Base-by-base conservation (phyloP, 2,797 vertebrate genomes). In the Chromis chromis region DNA sequence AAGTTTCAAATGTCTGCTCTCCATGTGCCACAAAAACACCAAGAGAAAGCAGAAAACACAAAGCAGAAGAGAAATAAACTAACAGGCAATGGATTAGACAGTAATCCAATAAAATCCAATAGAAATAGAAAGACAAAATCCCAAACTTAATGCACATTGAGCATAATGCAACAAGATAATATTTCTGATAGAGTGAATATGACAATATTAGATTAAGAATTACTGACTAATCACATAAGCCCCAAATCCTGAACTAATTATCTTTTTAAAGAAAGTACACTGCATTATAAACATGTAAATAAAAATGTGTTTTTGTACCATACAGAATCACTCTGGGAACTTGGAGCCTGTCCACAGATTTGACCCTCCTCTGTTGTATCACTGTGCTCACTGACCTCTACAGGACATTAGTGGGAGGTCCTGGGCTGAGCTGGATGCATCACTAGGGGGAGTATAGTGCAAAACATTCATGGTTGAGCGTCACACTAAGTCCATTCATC, bases 361-460 rank as follows among this genome's bases (percentile, higher is more conserved):
- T 25, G 44, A 59, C 22, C 12, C 13, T 25, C 24, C 22, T 56
- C 17, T 19, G 27, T 68, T 28, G 14, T 10, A 6, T 17, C 16
- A 40, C 46, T 21, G 46, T 14, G 55, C 7, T 57, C 44, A 21
- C 33, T 12, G 42, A 42, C 19, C 2, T 12, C 40, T 7, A 19
- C 21, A 22, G 22, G 64, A 33, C 42, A 16, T 25, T 1, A 27
- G 14, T 44, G 31, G 7, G 27, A 14, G 4, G 17, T 14, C 53
- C 19, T 60, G 50, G 27, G 40, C 22, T 69, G 44, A 53, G 25
- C 31, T 36, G 21, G 19, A 57, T 13, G 5, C 39, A 46, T 71
- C 81, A 84, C 46, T 22, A 76, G 76, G 40, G 65, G 81, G 57
- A 69, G 67, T 4, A 22, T 1, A 22, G 25, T 25, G 21, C 42